Conservation (phyloP, 2,888 invertebrate genomes). For the Trachelus stipa region DNA sequence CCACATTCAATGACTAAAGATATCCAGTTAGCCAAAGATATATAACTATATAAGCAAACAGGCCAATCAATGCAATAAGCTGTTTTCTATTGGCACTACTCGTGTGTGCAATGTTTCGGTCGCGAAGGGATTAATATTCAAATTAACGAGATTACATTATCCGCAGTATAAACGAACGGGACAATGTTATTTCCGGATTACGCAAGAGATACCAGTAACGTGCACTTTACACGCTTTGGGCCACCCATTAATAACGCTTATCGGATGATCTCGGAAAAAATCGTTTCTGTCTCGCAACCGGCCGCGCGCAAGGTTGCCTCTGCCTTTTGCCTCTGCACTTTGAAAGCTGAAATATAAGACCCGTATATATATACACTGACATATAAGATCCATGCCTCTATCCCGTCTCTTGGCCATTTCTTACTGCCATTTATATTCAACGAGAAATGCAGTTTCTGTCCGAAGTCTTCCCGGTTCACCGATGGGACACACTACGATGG, state of each 20-base stretch:
- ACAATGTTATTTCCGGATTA: conserved; percentile 22
- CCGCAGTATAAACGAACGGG: conserved; percentile 4
- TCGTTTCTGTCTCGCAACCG: not conserved
- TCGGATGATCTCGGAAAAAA: not conserved
- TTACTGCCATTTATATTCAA: not conserved
- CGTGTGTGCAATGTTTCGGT: conserved; percentile 15
- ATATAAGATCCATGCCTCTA: too few relatives aligned
- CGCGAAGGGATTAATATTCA: conserved; percentile 21
- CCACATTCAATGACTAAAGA: not conserved
- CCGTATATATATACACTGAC: not conserved
- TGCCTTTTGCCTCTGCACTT: not conserved
- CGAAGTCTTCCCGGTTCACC: not conserved
- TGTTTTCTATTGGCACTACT: conserved; percentile 5
- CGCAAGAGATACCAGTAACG: not conserved
- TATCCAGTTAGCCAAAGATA: not conserved
- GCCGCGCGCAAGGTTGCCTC: too few relatives aligned
- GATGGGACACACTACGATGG: not conserved
- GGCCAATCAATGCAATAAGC: not conserved
- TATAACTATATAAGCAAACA: not conserved
- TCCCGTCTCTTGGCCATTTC: not conserved
- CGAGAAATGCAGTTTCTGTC: too few relatives aligned
- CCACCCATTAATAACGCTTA: not conserved
- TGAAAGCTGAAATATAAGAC: not conserved
- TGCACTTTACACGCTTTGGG: not conserved
- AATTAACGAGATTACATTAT: conserved; percentile 21